phyloP scores from a whole-genome alignment of 2,888 invertebrate genomes.

The Chesias legatella region DNA sequence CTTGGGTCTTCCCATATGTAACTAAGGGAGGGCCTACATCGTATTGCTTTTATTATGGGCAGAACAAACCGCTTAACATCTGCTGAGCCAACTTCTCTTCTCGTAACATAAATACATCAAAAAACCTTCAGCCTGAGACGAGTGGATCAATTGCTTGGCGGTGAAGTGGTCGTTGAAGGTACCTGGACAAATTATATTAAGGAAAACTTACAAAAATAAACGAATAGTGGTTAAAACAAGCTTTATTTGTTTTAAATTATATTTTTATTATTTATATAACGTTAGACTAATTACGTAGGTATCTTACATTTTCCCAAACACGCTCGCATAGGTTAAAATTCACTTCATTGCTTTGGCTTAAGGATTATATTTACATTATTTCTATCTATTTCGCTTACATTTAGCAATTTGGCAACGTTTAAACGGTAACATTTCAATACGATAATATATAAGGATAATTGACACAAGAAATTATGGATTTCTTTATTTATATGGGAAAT shows the following conservation, averaged over 20 bases:
- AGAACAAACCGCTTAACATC: too few species aligned
- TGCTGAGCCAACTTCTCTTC: too few species aligned
- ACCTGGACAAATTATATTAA: constrained; percentile 6
- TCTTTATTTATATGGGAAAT: constrained; percentile 7
- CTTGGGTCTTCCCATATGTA: too few species aligned
- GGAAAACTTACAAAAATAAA: constrained; percentile 2
- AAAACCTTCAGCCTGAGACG: too few species aligned
- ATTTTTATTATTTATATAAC: constrained; percentile 45
- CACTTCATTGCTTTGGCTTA: constrained; percentile 64
- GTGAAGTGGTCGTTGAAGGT: too few species aligned
- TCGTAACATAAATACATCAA: too few species aligned
- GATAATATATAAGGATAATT: constrained; percentile 63
- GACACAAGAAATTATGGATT: constrained; percentile 60
- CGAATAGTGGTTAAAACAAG: constrained; percentile 66
- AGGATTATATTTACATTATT: constrained; percentile 68
- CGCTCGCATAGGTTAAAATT: constrained; percentile 50
- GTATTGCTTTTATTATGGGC: too few species aligned
- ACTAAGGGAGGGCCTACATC: too few species aligned
- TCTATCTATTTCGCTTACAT: constrained; percentile 64
- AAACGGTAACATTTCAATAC: constrained; percentile 68
- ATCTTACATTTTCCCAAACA: constrained; percentile 47
- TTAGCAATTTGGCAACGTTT: constrained; percentile 75
- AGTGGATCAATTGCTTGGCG: too few species aligned
- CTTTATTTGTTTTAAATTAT: constrained; percentile 71
- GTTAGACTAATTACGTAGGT: constrained; percentile 55